Evolutionary conservation across 2,113 vertebrate species (phyloP).

Genomic region (Talpa occidentalis): DNA sequence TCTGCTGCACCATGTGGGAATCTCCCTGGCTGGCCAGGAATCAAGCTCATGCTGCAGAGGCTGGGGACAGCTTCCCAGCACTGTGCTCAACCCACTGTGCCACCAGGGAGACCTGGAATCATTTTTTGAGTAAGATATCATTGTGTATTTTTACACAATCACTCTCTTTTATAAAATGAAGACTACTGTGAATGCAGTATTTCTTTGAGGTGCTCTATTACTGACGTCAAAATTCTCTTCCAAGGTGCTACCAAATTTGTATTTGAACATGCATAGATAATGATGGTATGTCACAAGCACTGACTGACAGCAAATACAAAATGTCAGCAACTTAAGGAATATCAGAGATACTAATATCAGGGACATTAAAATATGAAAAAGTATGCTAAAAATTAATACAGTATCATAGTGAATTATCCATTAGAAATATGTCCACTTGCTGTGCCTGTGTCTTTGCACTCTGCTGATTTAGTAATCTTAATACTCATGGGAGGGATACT

Average conservation of each 20-base stretch:
- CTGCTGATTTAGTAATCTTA: not conserved
- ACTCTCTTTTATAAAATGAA: not conserved
- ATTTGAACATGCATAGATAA: not conserved
- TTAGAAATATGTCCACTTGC: not conserved
- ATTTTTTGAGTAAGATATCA: not conserved
- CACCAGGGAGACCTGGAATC: too few relatives aligned
- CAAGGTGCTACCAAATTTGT: not conserved
- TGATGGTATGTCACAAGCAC: not conserved
- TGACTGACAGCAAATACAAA: not conserved
- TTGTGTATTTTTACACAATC: not conserved
- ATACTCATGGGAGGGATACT: not conserved
- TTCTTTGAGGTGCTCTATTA: not conserved
- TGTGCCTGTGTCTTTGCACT: not conserved
- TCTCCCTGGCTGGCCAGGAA: too few relatives aligned
- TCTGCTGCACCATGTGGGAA: too few relatives aligned
- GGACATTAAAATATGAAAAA: not conserved
- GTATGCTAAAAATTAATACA: not conserved
- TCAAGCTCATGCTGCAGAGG: too few relatives aligned
- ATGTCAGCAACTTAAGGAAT: not conserved
- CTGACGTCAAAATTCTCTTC: not conserved
- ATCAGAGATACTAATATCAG: not conserved
- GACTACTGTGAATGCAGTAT: not conserved
- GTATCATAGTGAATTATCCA: not conserved
- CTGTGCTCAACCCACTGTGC: too few relatives aligned
- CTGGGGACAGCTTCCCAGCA: too few relatives aligned